Evolutionary conservation across 2,888 invertebrate species (phyloP).

Genomic region (Cordylochernes scorpioides): DNA sequence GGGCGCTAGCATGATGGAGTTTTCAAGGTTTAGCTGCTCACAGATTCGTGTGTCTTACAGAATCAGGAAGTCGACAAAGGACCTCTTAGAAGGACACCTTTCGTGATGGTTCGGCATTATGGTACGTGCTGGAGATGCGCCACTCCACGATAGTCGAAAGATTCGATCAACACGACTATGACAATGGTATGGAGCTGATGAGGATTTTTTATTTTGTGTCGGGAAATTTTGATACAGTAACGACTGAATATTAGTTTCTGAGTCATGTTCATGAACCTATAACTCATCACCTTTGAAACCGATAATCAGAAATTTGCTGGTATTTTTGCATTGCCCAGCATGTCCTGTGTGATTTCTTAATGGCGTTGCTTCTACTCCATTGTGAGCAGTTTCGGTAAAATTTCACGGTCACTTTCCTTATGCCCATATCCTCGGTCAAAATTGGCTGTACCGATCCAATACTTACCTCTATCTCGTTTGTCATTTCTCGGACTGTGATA

Average conservation of each 20-base stretch:
- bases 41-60: neutral
- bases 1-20: constrained; percentile 1
- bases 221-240: too few relatives aligned
- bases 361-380: constrained; percentile 1
- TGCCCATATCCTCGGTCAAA: constrained; percentile 1
- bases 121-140: neutral
- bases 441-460: neutral
- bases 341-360: neutral
- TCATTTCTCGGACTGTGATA: neutral
- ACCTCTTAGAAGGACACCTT: too few relatives aligned
- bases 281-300: too few relatives aligned
- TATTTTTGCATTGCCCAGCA: constrained; percentile 1
- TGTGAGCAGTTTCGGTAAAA: neutral
- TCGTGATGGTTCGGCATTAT: too few relatives aligned
- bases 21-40: neutral
- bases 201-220: neutral
- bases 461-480: neutral
- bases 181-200: neutral
- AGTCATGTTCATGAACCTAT: too few relatives aligned
- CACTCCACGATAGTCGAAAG: neutral
- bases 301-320: too few relatives aligned
- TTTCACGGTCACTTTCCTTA: neutral
- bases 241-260: too few relatives aligned
- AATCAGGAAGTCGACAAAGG: neutral
- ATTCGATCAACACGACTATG: neutral